phyloP scores from a whole-genome alignment of 2,113 vertebrate species.

The Machaerirhynchus nigripectus region DNA sequence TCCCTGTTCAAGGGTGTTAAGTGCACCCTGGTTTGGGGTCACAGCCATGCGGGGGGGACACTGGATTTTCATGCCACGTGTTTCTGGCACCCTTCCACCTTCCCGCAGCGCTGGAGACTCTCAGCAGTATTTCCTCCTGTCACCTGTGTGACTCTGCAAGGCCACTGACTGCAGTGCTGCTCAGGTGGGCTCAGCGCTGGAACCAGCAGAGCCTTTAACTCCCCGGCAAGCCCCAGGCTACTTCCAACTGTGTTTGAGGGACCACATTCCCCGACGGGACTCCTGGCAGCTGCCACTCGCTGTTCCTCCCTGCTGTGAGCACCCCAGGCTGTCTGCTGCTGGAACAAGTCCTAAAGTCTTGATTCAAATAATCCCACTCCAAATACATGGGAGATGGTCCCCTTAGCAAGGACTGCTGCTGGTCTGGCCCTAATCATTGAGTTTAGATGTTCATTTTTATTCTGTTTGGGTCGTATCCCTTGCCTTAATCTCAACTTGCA shows the following conservation, averaged over 20 bases:
- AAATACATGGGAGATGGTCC: not conserved
- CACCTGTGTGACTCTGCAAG: not conserved
- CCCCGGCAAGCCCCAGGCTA: not conserved
- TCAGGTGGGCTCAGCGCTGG: not conserved
- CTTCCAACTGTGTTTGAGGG: not conserved
- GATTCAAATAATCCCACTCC: not conserved
- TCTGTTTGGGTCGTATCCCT: not conserved
- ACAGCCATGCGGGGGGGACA: not conserved
- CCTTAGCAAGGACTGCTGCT: not conserved
- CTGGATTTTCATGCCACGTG: not conserved
- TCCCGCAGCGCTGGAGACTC: rapidly evolving
- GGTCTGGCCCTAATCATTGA: not conserved
- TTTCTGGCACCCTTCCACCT: not conserved
- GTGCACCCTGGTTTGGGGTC: not conserved
- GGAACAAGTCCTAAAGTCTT: not conserved
- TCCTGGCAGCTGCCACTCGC: not conserved
- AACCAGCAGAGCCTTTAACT: not conserved
- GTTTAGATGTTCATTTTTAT: not conserved
- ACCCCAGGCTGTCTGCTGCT: not conserved
- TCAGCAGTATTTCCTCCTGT: rapidly evolving
- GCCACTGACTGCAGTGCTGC: not conserved
- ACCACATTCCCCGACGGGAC: not conserved
- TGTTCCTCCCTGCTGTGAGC: not conserved
- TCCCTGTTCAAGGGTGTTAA: not conserved
- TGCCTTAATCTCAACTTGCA: not conserved